Conservation (phyloP, 2,797 vertebrate genomes). For the Sebastes glaucus region DNA sequence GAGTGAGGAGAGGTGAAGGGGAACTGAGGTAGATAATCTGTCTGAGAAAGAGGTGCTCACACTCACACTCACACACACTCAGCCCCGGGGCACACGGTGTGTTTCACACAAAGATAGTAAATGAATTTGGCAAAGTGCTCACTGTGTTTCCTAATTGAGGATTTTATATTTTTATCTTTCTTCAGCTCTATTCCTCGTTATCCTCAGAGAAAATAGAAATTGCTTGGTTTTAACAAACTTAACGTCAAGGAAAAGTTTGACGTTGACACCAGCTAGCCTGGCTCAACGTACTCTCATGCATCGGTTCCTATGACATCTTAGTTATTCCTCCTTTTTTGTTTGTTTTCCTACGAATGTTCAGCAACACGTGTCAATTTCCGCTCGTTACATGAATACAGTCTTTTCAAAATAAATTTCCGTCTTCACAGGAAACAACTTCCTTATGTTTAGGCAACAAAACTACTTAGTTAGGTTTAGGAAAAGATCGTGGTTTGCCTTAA, state of each 20-base stretch:
- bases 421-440: too few relatives aligned
- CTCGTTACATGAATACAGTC: too few relatives aligned
- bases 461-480: too few relatives aligned
- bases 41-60: constrained; percentile 29
- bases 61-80: background rate
- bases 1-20: constrained; percentile 22
- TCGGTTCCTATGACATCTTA: accelerated
- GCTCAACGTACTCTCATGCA: too few relatives aligned
- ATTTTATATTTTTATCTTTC: constrained; percentile 18
- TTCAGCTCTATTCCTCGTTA: background rate
- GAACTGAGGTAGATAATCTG: constrained; percentile 41
- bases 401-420: too few relatives aligned
- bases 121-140: constrained; percentile 31
- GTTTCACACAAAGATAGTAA: constrained; percentile 40
- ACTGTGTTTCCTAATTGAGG: constrained; percentile 13
- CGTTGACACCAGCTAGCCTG: background rate
- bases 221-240: background rate
- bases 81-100: constrained; percentile 9
- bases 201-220: background rate
- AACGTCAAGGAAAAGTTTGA: background rate
- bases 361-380: too few relatives aligned
- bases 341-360: too few relatives aligned
- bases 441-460: too few relatives aligned
- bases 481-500: too few relatives aligned
- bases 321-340: too few relatives aligned